Percentiles rank a stretch among this genome's conserved stretches.
These are phyloP conservation scores for Rostratula benghalensis DNA, from an alignment of 2,113 vertebrate species.

Conservation along the genomic window DNA sequence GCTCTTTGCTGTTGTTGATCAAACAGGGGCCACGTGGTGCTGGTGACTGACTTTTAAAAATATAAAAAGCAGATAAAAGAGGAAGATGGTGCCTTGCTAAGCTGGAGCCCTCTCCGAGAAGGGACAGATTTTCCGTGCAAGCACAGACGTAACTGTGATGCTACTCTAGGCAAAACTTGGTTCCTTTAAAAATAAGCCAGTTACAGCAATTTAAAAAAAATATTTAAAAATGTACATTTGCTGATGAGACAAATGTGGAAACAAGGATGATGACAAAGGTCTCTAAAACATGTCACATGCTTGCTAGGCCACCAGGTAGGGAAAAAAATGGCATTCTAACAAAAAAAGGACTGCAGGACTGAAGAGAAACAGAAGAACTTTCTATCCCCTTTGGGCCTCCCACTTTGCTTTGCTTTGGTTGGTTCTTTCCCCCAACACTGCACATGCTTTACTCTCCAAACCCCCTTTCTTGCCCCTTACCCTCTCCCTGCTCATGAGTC, in stretches of 20 bases:
- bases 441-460: neutral
- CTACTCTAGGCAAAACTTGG: neutral
- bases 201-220: neutral
- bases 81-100: neutral
- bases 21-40: neutral
- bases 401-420: neutral
- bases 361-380: neutral
- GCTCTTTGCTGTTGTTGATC: neutral
- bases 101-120: neutral
- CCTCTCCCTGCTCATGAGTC: neutral
- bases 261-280: neutral
- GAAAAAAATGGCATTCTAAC: neutral
- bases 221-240: neutral
- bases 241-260: neutral
- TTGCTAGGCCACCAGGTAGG: neutral
- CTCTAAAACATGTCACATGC: neutral
- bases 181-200: neutral
- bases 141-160: neutral
- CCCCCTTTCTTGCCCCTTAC: neutral
- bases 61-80: neutral
- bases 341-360: neutral
- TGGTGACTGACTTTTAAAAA: neutral
- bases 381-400: neutral
- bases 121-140: neutral
- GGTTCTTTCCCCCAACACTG: neutral